phyloP scores from a whole-genome alignment of 2,797 vertebrate genomes.

The Malurus leucopterus region DNA sequence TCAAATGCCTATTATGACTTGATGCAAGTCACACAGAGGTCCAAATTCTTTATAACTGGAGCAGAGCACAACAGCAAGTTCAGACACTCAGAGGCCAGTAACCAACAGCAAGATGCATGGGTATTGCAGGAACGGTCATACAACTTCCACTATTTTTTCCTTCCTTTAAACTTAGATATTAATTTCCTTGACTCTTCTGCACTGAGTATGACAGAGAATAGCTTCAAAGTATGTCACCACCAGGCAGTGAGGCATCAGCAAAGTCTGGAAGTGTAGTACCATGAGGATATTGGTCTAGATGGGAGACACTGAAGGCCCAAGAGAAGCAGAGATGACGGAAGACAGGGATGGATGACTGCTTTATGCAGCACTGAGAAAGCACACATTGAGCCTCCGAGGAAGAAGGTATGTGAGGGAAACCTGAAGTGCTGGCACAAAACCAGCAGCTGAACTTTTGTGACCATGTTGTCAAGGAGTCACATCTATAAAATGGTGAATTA shows the following conservation, averaged over 20 bases:
- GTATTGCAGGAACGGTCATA: background rate
- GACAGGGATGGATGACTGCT: too few relatives aligned
- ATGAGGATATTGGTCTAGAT: background rate
- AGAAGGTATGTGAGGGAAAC: background rate
- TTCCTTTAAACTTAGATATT: background rate
- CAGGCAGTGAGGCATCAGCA: fast-evolving
- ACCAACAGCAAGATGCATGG: background rate
- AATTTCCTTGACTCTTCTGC: background rate
- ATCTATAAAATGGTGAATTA: background rate
- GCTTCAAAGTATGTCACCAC: background rate
- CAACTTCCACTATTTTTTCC: background rate
- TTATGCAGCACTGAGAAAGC: background rate
- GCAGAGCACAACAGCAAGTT: background rate
- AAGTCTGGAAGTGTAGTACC: background rate
- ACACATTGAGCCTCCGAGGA: background rate
- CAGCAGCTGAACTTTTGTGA: background rate
- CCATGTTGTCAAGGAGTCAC: background rate
- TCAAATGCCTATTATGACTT: background rate
- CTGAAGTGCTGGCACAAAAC: background rate
- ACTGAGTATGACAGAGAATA: background rate
- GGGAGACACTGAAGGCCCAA: background rate
- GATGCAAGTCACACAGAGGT: background rate
- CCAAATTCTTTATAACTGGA: background rate
- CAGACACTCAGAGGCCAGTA: background rate
- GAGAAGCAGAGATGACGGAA: background rate